These are phyloP conservation scores for Xerus inauris DNA, from an alignment of 2,113 vertebrate genomes.

Conservation along the genomic window DNA sequence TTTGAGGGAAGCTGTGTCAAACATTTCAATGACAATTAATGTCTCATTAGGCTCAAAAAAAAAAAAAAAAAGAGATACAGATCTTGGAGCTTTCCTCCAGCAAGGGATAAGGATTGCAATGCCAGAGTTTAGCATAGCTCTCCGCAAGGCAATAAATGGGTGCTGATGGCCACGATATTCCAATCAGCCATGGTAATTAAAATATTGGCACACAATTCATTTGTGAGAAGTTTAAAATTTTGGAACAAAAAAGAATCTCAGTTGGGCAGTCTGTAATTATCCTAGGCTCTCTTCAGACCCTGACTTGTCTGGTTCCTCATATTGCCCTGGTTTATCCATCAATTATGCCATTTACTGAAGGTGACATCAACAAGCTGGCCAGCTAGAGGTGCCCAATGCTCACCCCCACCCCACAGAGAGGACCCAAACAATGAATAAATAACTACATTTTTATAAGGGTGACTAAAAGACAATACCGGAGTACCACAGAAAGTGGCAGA, in stretches of 20 bases:
- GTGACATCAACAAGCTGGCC: background rate
- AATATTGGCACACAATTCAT: background rate
- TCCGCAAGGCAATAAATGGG: background rate
- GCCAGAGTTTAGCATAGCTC: background rate
- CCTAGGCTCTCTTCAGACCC: background rate
- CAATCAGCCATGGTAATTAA: too few relatives aligned
- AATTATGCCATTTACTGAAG: background rate
- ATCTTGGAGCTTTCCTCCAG: background rate
- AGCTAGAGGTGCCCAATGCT: background rate
- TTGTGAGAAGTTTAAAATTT: background rate
- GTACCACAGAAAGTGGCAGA: background rate
- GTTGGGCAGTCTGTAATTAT: background rate
- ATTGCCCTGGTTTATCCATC: background rate
- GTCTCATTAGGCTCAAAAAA: slow-evolving; percentile 1
- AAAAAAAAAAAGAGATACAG: background rate
- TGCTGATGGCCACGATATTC: background rate
- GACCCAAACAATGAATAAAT: background rate
- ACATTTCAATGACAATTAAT: slow-evolving; percentile 69
- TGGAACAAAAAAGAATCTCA: background rate
- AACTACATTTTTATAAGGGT: background rate
- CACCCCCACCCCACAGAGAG: background rate
- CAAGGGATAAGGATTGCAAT: background rate
- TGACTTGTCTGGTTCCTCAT: background rate
- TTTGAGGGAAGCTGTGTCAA: slow-evolving; percentile 50
- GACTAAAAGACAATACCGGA: background rate